Evolutionary conservation across 2,113 vertebrate species (phyloP).

Genomic region (Perca flavescens): DNA sequence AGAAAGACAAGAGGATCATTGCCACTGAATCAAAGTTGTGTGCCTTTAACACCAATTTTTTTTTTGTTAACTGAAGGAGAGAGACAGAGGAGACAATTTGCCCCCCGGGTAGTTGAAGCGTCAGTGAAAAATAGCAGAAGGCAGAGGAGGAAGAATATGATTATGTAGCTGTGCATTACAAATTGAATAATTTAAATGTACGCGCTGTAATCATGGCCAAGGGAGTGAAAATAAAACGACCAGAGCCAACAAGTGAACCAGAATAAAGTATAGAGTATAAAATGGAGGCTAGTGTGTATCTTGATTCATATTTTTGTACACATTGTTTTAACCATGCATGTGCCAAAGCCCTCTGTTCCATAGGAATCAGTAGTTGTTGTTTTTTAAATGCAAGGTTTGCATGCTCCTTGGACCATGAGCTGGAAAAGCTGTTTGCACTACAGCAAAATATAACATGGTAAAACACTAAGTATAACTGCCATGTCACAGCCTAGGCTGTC

Average conservation of each 20-base stretch:
- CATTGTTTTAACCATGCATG: conserved; percentile 20
- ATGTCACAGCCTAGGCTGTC: neutral
- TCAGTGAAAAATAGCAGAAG: conserved; percentile 51
- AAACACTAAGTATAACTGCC: conserved; percentile 4
- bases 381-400: conserved; percentile 35
- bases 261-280: neutral
- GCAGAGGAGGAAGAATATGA: conserved; percentile 53
- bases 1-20: conserved; percentile 40
- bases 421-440: conserved; percentile 20
- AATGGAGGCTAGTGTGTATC: neutral
- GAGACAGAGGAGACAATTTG: conserved; percentile 47
- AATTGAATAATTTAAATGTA: conserved; percentile 77
- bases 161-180: conserved; percentile 64
- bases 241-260: conserved; percentile 37
- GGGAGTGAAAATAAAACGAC: conserved; percentile 56
- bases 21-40: conserved; percentile 42
- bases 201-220: conserved; percentile 46
- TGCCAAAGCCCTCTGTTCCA: conserved; percentile 15
- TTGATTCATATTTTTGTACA: neutral
- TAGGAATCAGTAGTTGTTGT: neutral
- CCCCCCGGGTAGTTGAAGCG: conserved; percentile 49
- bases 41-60: conserved; percentile 34
- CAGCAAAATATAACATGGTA: neutral
- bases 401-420: neutral
- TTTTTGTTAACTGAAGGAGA: conserved; percentile 34